Evolutionary conservation across 64 coral and sea anemone genomes (phyloP), one percentile per base, ranked within the genome.

Genomic region (Platygyra sinensis): DNA sequence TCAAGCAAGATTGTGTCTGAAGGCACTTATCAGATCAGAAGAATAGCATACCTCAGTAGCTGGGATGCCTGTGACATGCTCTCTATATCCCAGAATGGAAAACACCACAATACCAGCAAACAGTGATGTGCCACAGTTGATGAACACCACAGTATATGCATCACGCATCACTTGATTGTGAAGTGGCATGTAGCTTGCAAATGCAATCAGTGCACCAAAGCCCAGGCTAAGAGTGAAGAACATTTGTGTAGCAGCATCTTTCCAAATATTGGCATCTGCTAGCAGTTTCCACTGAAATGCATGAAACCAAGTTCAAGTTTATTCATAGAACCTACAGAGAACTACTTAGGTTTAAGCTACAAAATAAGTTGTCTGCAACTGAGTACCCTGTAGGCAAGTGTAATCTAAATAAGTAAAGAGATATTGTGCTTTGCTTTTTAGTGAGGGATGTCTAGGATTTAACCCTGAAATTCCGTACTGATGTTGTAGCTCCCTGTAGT

Each of bases 91-190:
- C 2, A 96, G 88, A 71, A 96, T 96, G 29, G 91, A 94, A 72
- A 96, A 96, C 76, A 96, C 95, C 24, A 96, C 95, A 83, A 96
- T 96, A n/a, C 95, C 95, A 67, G 95, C 95, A 74, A 96, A 96
- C 59, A 96, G 67, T 39, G 91, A 93, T 60, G 95, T 96, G 46
- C 95, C 95, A 80, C 95, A 96, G 77, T 96, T 96, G 49, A 93
- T 72, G 13, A 96, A 94, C 29, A 96, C 95, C 17, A 96, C 95
- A 60, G 72, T 91, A 59, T 96, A 96, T 42, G 87, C 92, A 77
- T 96, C 95, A 12, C 92, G 75, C 95, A 96, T 96, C 16, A 96
- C 95, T 73, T 96, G 95, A 36, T 96, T 96, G 65, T 96, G 76
- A n/a, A 94, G 63, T 0, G 95, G 95, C 95, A 96, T 96, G 78